These are phyloP conservation scores for Zaprionus taronus DNA, from an alignment of 1,140 invertebrate genomes.

Conservation along the genomic window DNA sequence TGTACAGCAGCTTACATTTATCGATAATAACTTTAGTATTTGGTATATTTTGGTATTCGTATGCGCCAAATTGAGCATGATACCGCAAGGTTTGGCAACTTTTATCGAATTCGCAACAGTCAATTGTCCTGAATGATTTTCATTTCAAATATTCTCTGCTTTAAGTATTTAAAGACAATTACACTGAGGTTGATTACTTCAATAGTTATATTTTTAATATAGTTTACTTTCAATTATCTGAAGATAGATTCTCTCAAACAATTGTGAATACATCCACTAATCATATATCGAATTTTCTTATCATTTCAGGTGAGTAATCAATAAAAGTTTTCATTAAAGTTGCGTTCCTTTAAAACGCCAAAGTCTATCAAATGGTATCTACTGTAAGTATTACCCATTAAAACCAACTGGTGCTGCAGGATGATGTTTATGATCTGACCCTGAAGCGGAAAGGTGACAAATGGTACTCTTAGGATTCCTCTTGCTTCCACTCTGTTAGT, in stretches of 20 bases:
- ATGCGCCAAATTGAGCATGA: too few relatives aligned
- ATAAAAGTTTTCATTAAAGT: conserved; percentile 10
- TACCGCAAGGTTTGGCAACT: too few relatives aligned
- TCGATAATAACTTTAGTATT: too few relatives aligned
- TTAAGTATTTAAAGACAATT: background rate
- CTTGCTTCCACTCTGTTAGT: background rate
- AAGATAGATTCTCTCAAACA: background rate
- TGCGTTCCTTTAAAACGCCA: conserved; percentile 9
- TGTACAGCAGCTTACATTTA: too few relatives aligned
- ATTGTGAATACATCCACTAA: conserved; percentile 4
- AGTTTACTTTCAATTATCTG: too few relatives aligned
- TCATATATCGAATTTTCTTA: conserved; percentile 6
- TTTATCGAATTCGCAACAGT: background rate
- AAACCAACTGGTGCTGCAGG: conserved; percentile 1
- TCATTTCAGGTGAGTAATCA: conserved; percentile 68
- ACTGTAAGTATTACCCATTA: conserved; percentile 67
- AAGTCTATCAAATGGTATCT: conserved; percentile 27
- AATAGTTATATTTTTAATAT: too few relatives aligned
- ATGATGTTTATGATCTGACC: conserved; percentile 3
- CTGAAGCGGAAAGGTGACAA: conserved; percentile 5
- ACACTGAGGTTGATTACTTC: too few relatives aligned
- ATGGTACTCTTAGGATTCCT: background rate
- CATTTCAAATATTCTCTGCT: too few relatives aligned
- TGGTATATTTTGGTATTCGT: too few relatives aligned
- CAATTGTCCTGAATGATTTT: conserved; percentile 3